phyloP scores from a whole-genome alignment of 2,888 invertebrate genomes.

The Cephus spinipes region DNA sequence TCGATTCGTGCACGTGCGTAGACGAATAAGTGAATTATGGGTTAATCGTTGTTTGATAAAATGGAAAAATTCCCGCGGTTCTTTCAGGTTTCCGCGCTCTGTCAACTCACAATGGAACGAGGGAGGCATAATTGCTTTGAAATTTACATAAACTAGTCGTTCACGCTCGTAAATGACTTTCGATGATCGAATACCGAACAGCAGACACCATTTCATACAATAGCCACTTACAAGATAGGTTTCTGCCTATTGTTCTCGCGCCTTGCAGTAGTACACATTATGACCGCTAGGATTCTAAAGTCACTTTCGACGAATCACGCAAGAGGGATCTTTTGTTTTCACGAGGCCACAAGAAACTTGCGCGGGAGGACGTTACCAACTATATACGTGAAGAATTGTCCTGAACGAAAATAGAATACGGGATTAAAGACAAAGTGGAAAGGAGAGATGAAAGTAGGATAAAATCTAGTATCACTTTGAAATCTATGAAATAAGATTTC shows the following conservation, averaged over 20 bases:
- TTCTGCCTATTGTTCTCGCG: background rate
- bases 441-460: background rate
- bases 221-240: background rate
- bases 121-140: slow-evolving; percentile 5
- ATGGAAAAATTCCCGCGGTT: background rate
- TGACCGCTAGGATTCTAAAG: background rate
- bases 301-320: background rate
- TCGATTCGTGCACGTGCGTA: background rate
- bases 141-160: slow-evolving; percentile 12
- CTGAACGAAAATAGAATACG: background rate
- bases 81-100: background rate
- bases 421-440: background rate
- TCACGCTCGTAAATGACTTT: slow-evolving; percentile 15
- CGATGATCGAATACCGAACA: slow-evolving; percentile 12
- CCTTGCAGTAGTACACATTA: background rate
- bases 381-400: background rate
- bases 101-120: background rate
- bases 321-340: background rate
- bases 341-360: background rate
- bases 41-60: background rate
- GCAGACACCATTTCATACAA: background rate
- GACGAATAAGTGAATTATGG: background rate
- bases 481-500: background rate
- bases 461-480: background rate
- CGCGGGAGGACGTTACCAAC: background rate